Base-by-base conservation (phyloP, 2,113 vertebrate species). In the Paedocypris sp. region DNA sequence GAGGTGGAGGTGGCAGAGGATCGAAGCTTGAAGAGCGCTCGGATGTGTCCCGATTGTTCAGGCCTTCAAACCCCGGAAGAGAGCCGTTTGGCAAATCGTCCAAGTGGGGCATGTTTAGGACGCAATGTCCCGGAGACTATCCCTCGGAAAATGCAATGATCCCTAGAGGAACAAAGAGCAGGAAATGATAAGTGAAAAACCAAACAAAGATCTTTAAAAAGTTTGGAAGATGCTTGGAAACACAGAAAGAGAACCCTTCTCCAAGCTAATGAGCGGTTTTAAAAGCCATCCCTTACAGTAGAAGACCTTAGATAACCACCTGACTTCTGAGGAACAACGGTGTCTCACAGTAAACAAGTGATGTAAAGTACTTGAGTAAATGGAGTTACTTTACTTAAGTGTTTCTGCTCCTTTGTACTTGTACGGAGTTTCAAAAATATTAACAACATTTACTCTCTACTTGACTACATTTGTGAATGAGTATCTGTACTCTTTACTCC, bases 1-100 rank as follows among this genome's bases (percentile, higher is more conserved):
- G 84, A 31, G 92, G 91, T 0, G 94, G 94, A 0, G 91, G 89
- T 0, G 90, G 90, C 12, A 89, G 74, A 1, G 89, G 85, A 71
- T 88, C 85, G 0, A 80, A 54, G 46, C 85, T 88, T 9, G 70
- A 54, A 1, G 89, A 83, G 16, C 85, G 73, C 38, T 70, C 74
- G 2, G 70, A 43, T 8, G 72, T 64, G 0, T 61, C 62, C 18
- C 82, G 77, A 26, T 68, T 73, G 1, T 69, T 76, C 45, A 89
- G 73, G 6, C 66, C 71, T 25, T 26, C 66, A n/a, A 64, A 3
- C 2, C 41, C 49, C 4, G 35, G 49, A 35, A 79, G 39, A 1
- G 76, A 60, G 32, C 75, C 83, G 1, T 36, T 26, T 0, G 84
- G 76, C 2, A 84, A 87, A 58, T 84, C 82, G 59, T 87, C 83